These are phyloP conservation scores for Camelus bactrianus DNA, from an alignment of 2,113 vertebrate genomes.

Conservation along the genomic window DNA sequence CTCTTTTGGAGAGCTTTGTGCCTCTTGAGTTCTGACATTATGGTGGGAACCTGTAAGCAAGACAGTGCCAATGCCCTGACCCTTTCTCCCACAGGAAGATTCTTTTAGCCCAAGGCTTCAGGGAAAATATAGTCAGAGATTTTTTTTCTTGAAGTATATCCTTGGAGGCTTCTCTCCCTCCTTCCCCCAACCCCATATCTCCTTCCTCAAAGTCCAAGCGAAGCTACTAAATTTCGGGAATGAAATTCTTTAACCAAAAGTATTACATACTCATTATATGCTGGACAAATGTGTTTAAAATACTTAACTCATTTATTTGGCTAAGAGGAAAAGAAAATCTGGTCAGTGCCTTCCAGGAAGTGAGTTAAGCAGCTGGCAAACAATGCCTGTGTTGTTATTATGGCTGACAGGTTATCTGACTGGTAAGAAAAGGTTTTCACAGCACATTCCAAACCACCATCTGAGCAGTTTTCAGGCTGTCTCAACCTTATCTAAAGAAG, in stretches of 20 bases:
- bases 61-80: slow-evolving; percentile 36
- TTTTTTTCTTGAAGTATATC: slow-evolving; percentile 17
- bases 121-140: background rate
- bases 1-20: slow-evolving; percentile 67
- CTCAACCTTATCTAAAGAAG: background rate
- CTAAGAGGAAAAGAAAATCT: slow-evolving; percentile 58
- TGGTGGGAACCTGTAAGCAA: background rate
- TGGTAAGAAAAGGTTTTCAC: background rate
- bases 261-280: slow-evolving; percentile 69
- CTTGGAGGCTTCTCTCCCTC: slow-evolving; percentile 6
- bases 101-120: slow-evolving; percentile 26
- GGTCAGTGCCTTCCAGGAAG: slow-evolving; percentile 24
- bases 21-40: slow-evolving; percentile 67
- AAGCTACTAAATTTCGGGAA: background rate
- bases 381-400: background rate
- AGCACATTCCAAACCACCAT: background rate
- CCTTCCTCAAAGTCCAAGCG: slow-evolving; percentile 64
- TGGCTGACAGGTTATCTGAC: background rate
- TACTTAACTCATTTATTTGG: slow-evolving; percentile 67
- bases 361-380: background rate
- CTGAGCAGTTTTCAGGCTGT: background rate
- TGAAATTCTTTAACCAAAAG: background rate
- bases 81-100: slow-evolving; percentile 59
- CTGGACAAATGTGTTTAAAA: slow-evolving; percentile 52
- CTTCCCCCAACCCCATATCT: background rate